Evolutionary conservation across 1,140 invertebrate species (phyloP).

Genomic region (Halictus rubicundus): DNA sequence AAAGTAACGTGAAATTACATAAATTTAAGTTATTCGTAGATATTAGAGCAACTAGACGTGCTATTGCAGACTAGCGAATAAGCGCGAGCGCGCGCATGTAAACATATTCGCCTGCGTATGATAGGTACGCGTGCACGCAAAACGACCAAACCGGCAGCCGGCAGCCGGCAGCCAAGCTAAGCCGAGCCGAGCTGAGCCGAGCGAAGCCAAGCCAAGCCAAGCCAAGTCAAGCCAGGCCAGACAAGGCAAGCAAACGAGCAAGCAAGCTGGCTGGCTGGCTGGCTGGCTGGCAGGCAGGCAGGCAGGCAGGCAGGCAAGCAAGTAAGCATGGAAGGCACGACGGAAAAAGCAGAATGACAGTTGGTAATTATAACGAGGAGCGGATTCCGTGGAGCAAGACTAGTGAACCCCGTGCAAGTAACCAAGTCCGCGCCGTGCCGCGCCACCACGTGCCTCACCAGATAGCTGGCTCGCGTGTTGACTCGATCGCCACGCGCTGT

Average conservation of each 20-base stretch:
- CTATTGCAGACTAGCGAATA: background rate
- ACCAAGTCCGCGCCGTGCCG: constrained; percentile 57
- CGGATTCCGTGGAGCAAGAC: constrained; percentile 51
- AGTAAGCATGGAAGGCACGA: constrained; percentile 24
- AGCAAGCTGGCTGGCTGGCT: no score
- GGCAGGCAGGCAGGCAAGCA: background rate
- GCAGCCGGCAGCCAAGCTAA: no score
- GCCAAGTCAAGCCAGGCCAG: no score
- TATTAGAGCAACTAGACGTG: background rate
- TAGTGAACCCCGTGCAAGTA: constrained; percentile 61
- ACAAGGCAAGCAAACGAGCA: no score
- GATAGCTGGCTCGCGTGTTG: constrained; percentile 37
- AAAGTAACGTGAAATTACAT: no score
- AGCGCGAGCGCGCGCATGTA: constrained; percentile 3
- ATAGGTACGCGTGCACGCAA: constrained; percentile 23
- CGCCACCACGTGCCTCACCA: constrained; percentile 62
- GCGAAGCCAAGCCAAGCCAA: no score
- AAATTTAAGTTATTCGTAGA: no score
- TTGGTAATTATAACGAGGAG: constrained; percentile 49
- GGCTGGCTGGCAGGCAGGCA: background rate
- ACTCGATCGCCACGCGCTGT: constrained; percentile 42
- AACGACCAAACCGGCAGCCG: background rate
- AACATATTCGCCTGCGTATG: constrained; percentile 25
- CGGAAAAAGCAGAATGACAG: constrained; percentile 55
- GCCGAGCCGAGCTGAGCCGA: no score